Conservation (phyloP, 2,113 vertebrate genomes). For the Sphyrna mokarran region DNA sequence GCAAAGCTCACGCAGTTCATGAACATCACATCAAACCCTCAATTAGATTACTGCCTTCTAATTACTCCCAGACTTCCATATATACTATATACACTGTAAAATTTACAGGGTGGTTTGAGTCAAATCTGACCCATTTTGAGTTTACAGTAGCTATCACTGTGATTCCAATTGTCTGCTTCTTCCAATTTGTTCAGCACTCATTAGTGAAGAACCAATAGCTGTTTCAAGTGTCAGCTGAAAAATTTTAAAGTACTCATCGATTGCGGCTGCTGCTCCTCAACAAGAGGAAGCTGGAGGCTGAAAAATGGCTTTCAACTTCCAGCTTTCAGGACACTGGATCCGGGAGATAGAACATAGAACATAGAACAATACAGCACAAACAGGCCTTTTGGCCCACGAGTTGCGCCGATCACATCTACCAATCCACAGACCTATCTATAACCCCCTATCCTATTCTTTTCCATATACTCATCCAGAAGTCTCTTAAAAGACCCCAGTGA, state of each 20-base stretch:
- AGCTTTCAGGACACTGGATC: too few species aligned
- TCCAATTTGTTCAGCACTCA: not conserved
- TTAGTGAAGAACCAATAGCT: not conserved
- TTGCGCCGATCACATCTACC: too few species aligned
- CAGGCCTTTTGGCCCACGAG: too few species aligned
- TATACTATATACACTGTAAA: slow-evolving; percentile 4
- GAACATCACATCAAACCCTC: slow-evolving; percentile 5
- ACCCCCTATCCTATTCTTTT: too few species aligned
- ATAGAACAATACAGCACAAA: too few species aligned
- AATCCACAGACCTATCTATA: too few species aligned
- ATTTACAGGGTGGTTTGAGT: slow-evolving; percentile 11
- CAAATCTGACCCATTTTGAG: not conserved
- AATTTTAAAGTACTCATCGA: not conserved
- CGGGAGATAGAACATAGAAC: too few species aligned
- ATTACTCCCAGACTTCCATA: slow-evolving; percentile 20
- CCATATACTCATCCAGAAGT: too few species aligned
- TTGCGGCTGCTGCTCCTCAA: not conserved
- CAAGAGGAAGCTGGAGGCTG: not conserved
- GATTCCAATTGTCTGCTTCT: not conserved
- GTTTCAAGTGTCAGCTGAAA: not conserved
- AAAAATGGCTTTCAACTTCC: too few species aligned
- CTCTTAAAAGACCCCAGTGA: too few species aligned
- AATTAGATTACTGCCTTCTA: slow-evolving; percentile 30
- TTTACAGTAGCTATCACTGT: not conserved
- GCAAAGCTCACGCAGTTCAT: slow-evolving; percentile 24